A percentile compares a stretch with the other conserved stretches of the same genome.
phyloP scores from a whole-genome alignment of 2,113 vertebrate species.

The Crotalus tigris region DNA sequence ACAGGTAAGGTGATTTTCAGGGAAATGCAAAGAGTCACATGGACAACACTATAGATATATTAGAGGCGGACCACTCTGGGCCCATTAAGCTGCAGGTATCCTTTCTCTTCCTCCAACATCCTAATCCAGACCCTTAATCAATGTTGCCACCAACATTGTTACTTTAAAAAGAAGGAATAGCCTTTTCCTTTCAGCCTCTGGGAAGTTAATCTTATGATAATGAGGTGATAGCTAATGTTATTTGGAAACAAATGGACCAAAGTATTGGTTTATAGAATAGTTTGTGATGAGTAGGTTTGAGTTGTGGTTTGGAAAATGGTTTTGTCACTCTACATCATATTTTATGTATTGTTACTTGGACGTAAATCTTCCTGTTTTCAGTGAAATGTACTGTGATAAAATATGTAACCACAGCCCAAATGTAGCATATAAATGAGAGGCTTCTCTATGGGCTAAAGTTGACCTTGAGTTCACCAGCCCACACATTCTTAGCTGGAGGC shows the following conservation, averaged over 20 bases:
- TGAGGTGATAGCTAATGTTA: background rate
- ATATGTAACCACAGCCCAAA: background rate
- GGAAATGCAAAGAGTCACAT: background rate
- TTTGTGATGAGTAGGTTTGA: background rate
- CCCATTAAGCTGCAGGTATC: background rate
- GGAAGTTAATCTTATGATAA: background rate
- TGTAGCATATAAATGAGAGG: background rate
- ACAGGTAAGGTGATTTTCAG: slow-evolving; percentile 81
- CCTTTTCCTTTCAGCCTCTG: background rate
- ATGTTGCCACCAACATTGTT: background rate
- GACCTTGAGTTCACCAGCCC: background rate
- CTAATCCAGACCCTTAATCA: background rate
- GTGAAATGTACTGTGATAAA: background rate
- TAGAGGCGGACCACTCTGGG: background rate
- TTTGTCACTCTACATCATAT: background rate
- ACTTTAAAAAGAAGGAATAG: background rate
- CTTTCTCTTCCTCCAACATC: background rate
- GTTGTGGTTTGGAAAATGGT: background rate
- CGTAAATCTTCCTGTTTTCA: background rate
- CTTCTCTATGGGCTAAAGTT: background rate
- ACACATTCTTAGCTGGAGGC: background rate
- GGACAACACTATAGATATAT: background rate
- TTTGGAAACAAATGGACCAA: background rate
- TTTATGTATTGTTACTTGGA: background rate
- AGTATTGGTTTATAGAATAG: background rate